Percentiles rank a stretch among this genome's conserved stretches.
Conservation (phyloP, 35 echinoderm and acorn worm species). For the Stichopus chloronotus region DNA sequence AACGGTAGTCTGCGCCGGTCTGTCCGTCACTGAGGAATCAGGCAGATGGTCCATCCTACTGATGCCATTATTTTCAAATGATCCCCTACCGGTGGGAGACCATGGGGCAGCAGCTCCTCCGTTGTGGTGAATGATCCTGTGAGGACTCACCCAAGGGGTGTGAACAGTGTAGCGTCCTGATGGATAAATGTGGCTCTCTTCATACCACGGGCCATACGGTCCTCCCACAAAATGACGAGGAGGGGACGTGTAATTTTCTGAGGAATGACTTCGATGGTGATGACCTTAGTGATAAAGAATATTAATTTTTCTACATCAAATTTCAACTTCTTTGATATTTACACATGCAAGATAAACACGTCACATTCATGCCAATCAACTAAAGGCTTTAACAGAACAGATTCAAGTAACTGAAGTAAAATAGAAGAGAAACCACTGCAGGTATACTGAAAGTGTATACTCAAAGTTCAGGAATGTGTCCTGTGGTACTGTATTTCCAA, state of each 20-base stretch:
- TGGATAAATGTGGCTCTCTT: constrained; percentile 36
- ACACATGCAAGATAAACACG: too few relatives aligned
- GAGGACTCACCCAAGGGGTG: constrained; percentile 51
- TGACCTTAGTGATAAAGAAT: constrained; percentile 1
- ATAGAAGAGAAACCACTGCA: too few relatives aligned
- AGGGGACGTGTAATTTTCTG: constrained; percentile 29
- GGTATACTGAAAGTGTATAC: too few relatives aligned
- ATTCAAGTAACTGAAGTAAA: too few relatives aligned
- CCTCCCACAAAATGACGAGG: neutral
- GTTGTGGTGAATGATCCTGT: constrained; percentile 40
- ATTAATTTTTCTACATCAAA: too few relatives aligned
- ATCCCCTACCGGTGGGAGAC: neutral
- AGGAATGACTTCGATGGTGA: constrained; percentile 3
- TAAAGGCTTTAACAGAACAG: too few relatives aligned
- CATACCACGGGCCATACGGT: constrained; percentile 39
- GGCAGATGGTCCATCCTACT: neutral
- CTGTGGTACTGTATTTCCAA: too few relatives aligned
- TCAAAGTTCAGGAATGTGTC: too few relatives aligned
- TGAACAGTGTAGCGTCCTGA: constrained; percentile 7
- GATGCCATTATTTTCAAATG: neutral
- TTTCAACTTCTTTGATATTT: too few relatives aligned
- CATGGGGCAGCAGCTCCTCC: neutral
- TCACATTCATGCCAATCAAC: too few relatives aligned
- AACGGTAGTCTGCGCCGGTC: neutral
- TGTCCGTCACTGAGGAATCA: neutral